Conservation (phyloP, 2,797 vertebrate species). For the Poecilia gillii region DNA sequence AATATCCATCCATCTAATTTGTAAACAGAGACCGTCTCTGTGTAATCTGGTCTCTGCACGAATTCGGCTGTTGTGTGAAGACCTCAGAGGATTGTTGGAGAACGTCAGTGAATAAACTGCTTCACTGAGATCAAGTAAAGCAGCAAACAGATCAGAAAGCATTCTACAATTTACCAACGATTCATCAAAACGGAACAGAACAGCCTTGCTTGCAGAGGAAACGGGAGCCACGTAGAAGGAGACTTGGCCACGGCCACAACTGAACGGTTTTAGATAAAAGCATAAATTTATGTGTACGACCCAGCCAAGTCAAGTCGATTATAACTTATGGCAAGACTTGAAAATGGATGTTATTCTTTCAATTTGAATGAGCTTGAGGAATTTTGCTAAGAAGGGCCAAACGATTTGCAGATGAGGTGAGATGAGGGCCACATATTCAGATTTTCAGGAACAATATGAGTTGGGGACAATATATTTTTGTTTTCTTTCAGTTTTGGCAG, state of each 20-base stretch:
- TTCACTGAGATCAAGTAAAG: not conserved
- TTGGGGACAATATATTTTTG: not conserved
- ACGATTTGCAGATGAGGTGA: not conserved
- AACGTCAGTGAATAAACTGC: not conserved
- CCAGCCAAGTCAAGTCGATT: not conserved
- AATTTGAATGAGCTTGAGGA: not conserved
- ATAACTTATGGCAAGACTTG: not conserved
- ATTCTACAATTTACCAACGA: not conserved
- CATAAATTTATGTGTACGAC: not conserved
- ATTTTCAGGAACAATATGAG: not conserved
- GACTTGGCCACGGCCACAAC: not conserved
- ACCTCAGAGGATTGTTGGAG: not conserved
- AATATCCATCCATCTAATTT: too few relatives aligned
- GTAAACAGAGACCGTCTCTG: not conserved
- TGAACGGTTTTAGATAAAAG: not conserved
- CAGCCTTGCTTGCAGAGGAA: not conserved
- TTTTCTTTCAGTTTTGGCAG: not conserved
- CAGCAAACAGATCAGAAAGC: not conserved
- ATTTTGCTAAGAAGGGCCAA: not conserved
- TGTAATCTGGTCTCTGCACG: not conserved
- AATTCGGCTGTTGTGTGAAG: not conserved
- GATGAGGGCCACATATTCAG: too few relatives aligned
- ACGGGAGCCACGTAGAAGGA: not conserved
- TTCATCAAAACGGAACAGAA: not conserved
- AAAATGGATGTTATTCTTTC: not conserved